Evolutionary conservation across 2,888 invertebrate genomes (phyloP), one percentile per base, ranked within the genome.

Genomic region (Hyppa rectilinea): DNA sequence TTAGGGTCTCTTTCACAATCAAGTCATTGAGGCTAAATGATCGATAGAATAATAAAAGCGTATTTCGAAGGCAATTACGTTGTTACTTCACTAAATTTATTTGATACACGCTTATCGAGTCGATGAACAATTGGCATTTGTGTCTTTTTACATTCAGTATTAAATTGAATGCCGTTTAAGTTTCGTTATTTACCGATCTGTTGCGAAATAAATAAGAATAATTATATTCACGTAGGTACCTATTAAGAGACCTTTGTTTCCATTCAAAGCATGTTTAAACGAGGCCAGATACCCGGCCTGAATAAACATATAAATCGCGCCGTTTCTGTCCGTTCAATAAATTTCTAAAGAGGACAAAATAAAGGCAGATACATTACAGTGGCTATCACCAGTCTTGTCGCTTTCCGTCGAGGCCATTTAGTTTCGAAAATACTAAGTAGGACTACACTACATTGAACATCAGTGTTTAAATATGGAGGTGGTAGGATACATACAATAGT

Each of bases 241-340:
- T 69, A 61, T 63, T 71, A 67, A 71, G 72, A 76, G 74, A 69
- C 81, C 81, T 85, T 88, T 88, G 87, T 87, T 87, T 87, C 85
- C 80, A 83, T 87, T 87, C 81, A 87, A 87, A 87, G 79, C 83
- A 85, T 81, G 84, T 87, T 88, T 81, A 83, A 87, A 87, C 82
- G 82, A 82, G 80, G 81, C 79, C 82, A 86, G 85, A 72, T 60
- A 77, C 71, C 65, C 71, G 58, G 71, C 66, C 73, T 88, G 87
- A 88, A 90, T 90, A 89, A 87, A 88, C 87, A 85, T 84, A 90
- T 91, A 91, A 90, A 93, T 90, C 86, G 88, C 52, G 86, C 71
- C 68, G 84, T 82, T 87, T 82, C 85, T 86, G 84, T 81, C 78
- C 82, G 85, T 88, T 88, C 87, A 88, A 91, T 92, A 89, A 76